Evolutionary conservation across 2,797 vertebrate species (phyloP), one percentile per base, ranked within the genome.

Genomic region (Limosa lapponica): DNA sequence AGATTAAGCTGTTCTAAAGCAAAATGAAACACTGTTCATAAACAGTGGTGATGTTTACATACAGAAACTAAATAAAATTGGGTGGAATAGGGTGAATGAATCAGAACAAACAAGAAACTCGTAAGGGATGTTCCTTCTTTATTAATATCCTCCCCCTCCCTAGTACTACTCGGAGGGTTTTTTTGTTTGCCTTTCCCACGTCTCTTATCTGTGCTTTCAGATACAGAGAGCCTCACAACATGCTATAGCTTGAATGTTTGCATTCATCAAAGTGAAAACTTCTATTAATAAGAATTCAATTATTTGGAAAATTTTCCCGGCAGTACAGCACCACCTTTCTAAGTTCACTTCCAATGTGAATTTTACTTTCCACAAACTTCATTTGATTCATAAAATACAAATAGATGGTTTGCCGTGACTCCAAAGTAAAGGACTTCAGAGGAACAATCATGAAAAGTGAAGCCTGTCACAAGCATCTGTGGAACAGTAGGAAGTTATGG

Each of bases 171-270:
- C 41, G 18, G 74, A 77, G 18, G 7, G 6, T 3, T 13, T 90
- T 89, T 81, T 82, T 65, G 43, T 90, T 97, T 94, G 77, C 90
- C 79, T 91, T 96, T 94, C 95, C 90, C 87, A 82, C 13, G 4
- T 83, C 36, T 79, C 75, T 96, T 90, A 88, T 57, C 79, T 74
- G 41, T 72, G 77, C 39, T 82, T 93, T 92, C 75, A 86, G 87
- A n/a, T 48, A 72, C 34, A 75, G 59, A 90, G 55, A 46, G 30
- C 12, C 86, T 85, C 43, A 55, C 43, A 83, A 78, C 82, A 46
- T 72, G 59, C 66, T 69, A 32, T 6, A 62, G 59, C 80, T 90
- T 84, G 72, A 97, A 93, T 64, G 66, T 67, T 70, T 91, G 59
- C 66, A 66, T 74, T 90, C 57, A 81, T 86, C 84, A 71, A 82